Evolutionary conservation across 2,797 vertebrate genomes (phyloP).

Genomic region (Sebastes trivittatus): DNA sequence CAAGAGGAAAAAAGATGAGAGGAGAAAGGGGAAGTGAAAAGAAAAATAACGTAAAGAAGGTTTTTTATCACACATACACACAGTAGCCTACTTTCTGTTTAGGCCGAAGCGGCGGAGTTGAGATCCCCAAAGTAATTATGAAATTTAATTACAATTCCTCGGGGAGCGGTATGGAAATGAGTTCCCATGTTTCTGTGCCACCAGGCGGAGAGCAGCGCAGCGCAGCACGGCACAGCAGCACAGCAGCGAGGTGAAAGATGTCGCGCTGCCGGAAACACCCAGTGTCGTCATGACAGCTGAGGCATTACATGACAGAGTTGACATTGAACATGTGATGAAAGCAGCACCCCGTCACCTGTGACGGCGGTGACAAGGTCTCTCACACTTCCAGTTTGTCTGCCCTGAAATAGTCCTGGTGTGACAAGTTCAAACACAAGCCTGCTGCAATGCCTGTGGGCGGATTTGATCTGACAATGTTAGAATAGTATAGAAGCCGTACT

Average conservation of each 20-base stretch:
- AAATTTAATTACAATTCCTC: slow-evolving; percentile 82
- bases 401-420: background rate
- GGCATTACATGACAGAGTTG: slow-evolving; percentile 21
- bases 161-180: slow-evolving; percentile 70
- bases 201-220: slow-evolving; percentile 18
- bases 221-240: background rate
- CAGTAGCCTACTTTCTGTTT: slow-evolving; percentile 70
- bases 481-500: background rate
- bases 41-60: background rate
- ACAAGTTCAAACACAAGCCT: background rate
- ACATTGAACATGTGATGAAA: slow-evolving; percentile 44
- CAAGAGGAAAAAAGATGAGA: slow-evolving; percentile 29
- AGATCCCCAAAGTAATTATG: slow-evolving; percentile 84
- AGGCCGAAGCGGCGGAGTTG: slow-evolving; percentile 46
- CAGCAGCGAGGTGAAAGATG: slow-evolving; percentile 6
- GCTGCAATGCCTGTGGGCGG: background rate
- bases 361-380: slow-evolving; percentile 28
- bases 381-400: slow-evolving; percentile 8
- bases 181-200: slow-evolving; percentile 55
- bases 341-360: slow-evolving; percentile 43
- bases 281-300: slow-evolving; percentile 56
- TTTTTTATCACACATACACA: slow-evolving; percentile 38
- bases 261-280: background rate
- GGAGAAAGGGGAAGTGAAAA: slow-evolving; percentile 24
- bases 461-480: too few relatives aligned